These are phyloP conservation scores for Autographa gamma DNA, from an alignment of 2,888 invertebrate genomes.

Conservation along the genomic window DNA sequence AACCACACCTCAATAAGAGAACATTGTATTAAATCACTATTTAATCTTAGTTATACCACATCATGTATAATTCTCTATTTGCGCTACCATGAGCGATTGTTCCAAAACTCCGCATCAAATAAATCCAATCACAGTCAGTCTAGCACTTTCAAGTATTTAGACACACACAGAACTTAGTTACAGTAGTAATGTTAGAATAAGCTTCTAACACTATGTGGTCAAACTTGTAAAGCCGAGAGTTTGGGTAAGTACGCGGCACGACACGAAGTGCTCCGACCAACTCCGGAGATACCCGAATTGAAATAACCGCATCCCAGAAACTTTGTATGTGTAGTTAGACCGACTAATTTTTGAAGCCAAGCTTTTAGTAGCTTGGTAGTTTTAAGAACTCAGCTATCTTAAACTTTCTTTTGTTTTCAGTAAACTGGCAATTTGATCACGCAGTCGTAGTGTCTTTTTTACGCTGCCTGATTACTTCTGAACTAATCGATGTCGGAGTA, in stretches of 20 bases:
- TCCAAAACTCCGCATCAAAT: background rate
- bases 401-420: background rate
- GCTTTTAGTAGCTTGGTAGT: conserved; percentile 3
- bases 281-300: conserved; percentile 39
- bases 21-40: too few species aligned
- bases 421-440: background rate
- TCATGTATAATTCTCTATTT: too few species aligned
- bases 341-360: conserved; percentile 8
- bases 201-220: conserved; percentile 36
- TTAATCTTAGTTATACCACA: too few species aligned
- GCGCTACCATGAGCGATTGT: background rate
- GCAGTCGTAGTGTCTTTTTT: too few species aligned
- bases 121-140: conserved; percentile 11
- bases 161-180: conserved; percentile 26
- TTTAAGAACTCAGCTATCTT: background rate
- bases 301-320: conserved; percentile 34
- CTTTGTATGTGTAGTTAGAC: conserved; percentile 21
- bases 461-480: too few species aligned
- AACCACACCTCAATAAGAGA: too few species aligned
- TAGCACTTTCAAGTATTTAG: conserved; percentile 23
- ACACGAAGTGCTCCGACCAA: conserved; percentile 27
- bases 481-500: too few species aligned
- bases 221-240: conserved; percentile 48
- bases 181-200: conserved; percentile 26
- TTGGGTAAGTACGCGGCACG: conserved; percentile 45